Base-by-base conservation (phyloP, 2,797 vertebrate genomes). In the Chaunax sp. region DNA sequence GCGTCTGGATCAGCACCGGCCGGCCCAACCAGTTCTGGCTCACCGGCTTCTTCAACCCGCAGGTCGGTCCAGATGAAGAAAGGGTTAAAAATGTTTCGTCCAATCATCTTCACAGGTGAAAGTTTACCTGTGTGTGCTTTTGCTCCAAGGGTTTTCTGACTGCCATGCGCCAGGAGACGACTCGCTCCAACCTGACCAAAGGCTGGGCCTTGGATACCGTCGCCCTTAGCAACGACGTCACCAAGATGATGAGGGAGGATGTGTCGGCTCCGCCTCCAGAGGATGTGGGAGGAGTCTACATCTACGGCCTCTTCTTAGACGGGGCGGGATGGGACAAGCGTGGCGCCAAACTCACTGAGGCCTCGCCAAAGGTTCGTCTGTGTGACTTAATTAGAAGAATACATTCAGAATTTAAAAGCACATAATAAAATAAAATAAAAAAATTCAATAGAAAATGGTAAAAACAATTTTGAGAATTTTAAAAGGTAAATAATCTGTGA, bases 11-110 rank as follows among this genome's bases (percentile, higher is more conserved):
- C 45, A 67, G 91, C 77, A n/a, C 69, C 23, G 94, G 94, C 0
- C 81, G 91, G 8, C 95, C 95, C 0, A 83, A 92, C 82, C 93
- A 93, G 61, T 96, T 96, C 90, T 96, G 96, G 95, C 90, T 96
- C 80, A 94, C 95, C 0, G 95, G 95, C 53, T 96, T 96, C 89
- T 96, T 96, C 83, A 96, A 96, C 85, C 95, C 95, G 6, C 95
- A 96, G 93, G 95, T 96, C 51, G 46, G n/a, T 16, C 40, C 20
- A 0, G 13, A 19, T 10, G 0, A 0, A n/a, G n/a, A n/a, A n/a
- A n/a, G 11, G 13, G 5, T 1, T 6, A 23, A 38, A 37, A 18
- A 11, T 13, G 1, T 20, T 20, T 20, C 18, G 3, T 30, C 58
- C 23, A 1, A 3, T 18, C 49, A 12, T 11, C 5, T 15, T 26